Percentiles rank a stretch among this genome's conserved stretches.
Conservation (phyloP, 92 coral and sea anemone species). For the Heteractis magnifica region DNA sequence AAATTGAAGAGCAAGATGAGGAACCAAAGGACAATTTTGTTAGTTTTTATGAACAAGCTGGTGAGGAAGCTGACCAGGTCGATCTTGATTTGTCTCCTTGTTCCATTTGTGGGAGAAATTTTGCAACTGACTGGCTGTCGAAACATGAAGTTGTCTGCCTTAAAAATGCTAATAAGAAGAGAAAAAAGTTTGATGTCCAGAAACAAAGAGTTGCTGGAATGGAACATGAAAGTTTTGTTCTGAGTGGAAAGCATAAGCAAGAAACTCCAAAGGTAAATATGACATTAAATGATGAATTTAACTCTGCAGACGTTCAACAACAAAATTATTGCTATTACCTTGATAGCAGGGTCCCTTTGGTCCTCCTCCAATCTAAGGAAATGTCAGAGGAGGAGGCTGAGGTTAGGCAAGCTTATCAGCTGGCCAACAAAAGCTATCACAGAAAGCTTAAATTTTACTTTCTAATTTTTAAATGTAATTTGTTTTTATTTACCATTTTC, state of each 20-base stretch:
- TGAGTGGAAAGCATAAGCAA: conserved; percentile 55
- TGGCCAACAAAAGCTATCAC: too few relatives aligned
- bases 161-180: conserved; percentile 65
- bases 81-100: conserved; percentile 61
- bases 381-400: too few relatives aligned
- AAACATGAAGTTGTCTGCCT: conserved; percentile 81
- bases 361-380: not conserved
- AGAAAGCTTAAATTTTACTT: not conserved
- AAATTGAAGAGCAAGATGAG: conserved; percentile 18
- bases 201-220: conserved; percentile 82
- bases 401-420: too few relatives aligned
- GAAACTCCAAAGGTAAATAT: conserved; percentile 63
- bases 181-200: conserved; percentile 77
- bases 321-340: too few relatives aligned
- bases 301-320: not conserved
- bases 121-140: conserved; percentile 78
- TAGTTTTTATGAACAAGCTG: conserved; percentile 57
- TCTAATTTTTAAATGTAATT: not conserved
- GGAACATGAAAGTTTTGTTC: conserved; percentile 74
- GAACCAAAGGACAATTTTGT: conserved; percentile 43
- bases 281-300: not conserved
- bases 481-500: not conserved
- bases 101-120: conserved; percentile 87
- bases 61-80: conserved; percentile 34
- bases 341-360: not conserved